Evolutionary conservation across 2,797 vertebrate species (phyloP), one percentile per base, ranked within the genome.

Genomic region (Adelosebastes latens): DNA sequence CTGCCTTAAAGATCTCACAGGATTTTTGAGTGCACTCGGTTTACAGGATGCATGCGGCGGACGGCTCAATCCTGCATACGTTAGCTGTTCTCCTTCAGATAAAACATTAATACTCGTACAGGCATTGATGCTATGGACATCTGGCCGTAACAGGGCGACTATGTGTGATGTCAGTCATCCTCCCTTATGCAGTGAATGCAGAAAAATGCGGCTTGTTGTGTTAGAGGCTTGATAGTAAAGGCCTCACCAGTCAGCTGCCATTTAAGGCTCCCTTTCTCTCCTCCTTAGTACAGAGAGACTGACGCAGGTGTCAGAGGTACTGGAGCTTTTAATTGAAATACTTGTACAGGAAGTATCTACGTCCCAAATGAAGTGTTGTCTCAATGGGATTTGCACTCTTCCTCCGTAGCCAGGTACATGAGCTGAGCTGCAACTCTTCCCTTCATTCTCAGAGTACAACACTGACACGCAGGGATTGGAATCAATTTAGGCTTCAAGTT

Each of bases 251-350:
- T 79, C 73, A 80, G 82, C 69, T 79, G 59, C 49, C 60, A 66
- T 84, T 77, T 72, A 81, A 68, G 36, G 64, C 25, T 67, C n/a
- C 22, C 16, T 39, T 67, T 22, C 52, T 75, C 69, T 77, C 46
- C 70, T 77, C 64, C 62, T 75, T 58, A 9, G 68, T 77, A 71
- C 68, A 78, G 70, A 31, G 56, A 82, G 55, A 67, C 64, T 79
- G 80, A 80, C 46, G 69, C 49, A 76, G 75, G 76, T 84, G 77
- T 89, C 70, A 7, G 73, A 89, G 60, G 78, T 81, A 77, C 36
- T 72, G 72, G 58, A 80, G 84, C 79, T 84, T 79, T 90, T 90
- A 90, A 88, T 86, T 89, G 83, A 91, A 84, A 88, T 65, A 34
- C 70, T 76, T 84, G 49, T 79, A 60, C 71, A 72, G 64, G 66